Percentiles rank a stretch among this genome's conserved stretches.
Evolutionary conservation across 2,113 vertebrate species (phyloP).

Genomic region (Jaculus jaculus): DNA sequence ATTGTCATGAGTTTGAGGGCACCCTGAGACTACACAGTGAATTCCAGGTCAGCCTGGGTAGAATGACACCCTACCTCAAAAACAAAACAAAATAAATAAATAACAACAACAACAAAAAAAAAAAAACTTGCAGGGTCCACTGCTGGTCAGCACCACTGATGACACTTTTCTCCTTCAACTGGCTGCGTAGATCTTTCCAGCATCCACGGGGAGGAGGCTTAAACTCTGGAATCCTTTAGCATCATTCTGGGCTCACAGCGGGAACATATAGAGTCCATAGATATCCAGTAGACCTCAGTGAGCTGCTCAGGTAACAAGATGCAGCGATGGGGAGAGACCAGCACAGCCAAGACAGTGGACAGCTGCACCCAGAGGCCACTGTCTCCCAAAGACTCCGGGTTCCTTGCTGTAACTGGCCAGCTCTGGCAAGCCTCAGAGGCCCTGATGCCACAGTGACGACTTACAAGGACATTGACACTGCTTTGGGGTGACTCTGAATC

Average conservation of each 20-base stretch:
- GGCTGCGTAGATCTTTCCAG: no score
- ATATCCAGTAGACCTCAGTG: background rate
- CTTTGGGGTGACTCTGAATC: background rate
- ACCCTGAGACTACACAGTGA: no score
- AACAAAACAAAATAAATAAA: no score
- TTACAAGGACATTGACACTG: fast-evolving
- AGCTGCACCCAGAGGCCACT: background rate
- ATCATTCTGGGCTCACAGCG: no score
- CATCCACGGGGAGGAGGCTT: no score
- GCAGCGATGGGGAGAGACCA: background rate
- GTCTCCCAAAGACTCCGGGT: background rate
- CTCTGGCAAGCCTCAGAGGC: background rate
- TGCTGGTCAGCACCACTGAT: no score
- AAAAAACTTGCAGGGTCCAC: no score
- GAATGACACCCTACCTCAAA: no score
- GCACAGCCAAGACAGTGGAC: background rate
- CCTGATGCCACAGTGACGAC: background rate
- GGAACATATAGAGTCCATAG: background rate
- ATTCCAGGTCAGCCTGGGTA: no score
- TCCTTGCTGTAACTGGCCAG: background rate
- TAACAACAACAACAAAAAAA: no score
- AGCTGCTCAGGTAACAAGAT: background rate
- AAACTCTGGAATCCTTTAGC: background rate
- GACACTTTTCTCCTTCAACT: no score
- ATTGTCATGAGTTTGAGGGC: no score